phyloP scores from a whole-genome alignment of 1,140 invertebrate genomes.

The Agrilus planipennis region DNA sequence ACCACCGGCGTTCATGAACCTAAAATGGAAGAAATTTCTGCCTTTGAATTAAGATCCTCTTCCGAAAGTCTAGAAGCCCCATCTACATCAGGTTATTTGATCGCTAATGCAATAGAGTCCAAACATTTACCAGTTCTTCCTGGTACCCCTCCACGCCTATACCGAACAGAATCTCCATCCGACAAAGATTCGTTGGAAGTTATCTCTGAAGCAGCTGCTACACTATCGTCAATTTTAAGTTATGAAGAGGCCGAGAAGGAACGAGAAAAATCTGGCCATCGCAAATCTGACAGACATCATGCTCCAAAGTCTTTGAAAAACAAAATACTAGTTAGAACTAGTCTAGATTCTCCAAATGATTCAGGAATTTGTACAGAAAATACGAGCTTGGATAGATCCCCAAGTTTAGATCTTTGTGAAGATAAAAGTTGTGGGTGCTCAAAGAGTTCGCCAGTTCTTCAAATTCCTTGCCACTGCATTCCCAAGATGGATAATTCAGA shows the following conservation, averaged over 20 bases:
- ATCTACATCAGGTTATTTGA: conserved; percentile 39
- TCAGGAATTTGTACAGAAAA: conserved; percentile 62
- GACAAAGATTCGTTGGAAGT: conserved; percentile 41
- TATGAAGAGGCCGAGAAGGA: conserved; percentile 27
- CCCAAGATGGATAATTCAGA: neutral
- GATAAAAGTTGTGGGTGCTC: conserved; percentile 10
- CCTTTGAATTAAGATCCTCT: too few species aligned
- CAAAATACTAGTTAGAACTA: conserved; percentile 9
- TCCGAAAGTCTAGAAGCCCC: conserved; percentile 7
- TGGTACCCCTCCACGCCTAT: too few species aligned
- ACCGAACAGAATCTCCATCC: conserved; percentile 36
- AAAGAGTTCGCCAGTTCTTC: neutral
- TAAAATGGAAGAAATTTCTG: too few species aligned
- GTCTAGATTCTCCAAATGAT: conserved; percentile 45
- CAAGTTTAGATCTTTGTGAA: conserved; percentile 36
- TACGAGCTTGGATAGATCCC: conserved; percentile 50
- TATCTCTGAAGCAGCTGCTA: conserved; percentile 54
- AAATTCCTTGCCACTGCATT: conserved; percentile 3
- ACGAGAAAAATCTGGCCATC: conserved; percentile 24
- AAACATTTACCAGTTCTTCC: conserved; percentile 24
- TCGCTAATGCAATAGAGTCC: conserved; percentile 37
- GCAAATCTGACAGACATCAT: too few species aligned
- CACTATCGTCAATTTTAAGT: conserved; percentile 48
- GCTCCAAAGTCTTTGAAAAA: conserved; percentile 28
- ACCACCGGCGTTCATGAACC: too few species aligned